Evolutionary conservation across 2,113 vertebrate genomes (phyloP).

Genomic region (Ellobius talpinus): DNA sequence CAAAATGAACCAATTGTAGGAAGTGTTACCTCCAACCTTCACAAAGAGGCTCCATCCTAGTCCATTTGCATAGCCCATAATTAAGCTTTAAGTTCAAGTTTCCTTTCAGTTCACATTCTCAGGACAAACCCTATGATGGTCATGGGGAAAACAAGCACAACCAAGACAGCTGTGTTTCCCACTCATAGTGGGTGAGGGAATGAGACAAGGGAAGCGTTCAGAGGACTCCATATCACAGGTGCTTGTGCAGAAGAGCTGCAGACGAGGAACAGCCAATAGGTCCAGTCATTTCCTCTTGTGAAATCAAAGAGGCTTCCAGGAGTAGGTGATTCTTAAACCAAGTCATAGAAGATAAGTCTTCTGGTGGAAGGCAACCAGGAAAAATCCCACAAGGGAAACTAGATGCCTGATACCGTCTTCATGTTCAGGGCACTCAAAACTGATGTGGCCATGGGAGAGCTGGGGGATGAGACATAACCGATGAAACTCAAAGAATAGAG

Average conservation of each 20-base stretch:
- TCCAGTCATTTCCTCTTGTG: background rate
- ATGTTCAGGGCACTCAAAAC: background rate
- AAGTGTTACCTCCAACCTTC: background rate
- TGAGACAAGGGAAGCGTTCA: background rate
- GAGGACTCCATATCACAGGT: background rate
- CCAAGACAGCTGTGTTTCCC: background rate
- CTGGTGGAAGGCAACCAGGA: background rate
- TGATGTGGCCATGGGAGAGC: background rate
- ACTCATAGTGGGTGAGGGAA: background rate
- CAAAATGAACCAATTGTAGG: background rate
- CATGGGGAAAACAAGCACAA: background rate
- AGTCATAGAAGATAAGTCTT: constrained; percentile 8
- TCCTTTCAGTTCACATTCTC: constrained; percentile 16
- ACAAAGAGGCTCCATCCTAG: background rate
- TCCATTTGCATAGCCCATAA: background rate
- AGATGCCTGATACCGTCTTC: background rate
- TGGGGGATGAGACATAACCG: background rate
- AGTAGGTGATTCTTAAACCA: constrained; percentile 20
- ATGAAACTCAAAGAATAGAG: background rate
- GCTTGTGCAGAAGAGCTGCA: background rate
- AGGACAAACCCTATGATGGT: background rate
- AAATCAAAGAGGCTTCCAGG: constrained; percentile 14
- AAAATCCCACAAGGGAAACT: constrained; percentile 10
- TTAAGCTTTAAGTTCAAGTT: background rate
- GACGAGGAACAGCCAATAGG: background rate